Conservation (phyloP, 2,797 vertebrate genomes). For the Scolopax rusticola region DNA sequence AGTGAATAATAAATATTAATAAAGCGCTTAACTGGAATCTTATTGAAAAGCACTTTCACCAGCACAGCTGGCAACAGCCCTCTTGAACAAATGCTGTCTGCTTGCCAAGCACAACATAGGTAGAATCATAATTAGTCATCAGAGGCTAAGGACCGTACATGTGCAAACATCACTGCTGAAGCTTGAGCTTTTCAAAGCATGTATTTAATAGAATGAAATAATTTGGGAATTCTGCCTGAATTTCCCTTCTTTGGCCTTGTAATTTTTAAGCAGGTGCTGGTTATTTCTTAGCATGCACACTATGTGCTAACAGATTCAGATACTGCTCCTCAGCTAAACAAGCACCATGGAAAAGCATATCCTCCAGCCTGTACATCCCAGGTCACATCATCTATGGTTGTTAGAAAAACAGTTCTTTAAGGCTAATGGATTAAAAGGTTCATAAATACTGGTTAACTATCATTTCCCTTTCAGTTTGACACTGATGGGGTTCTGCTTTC, state of each 20-base stretch:
- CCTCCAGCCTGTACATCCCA: background rate
- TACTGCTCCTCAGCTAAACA: background rate
- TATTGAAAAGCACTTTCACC: constrained; percentile 27
- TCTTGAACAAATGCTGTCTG: constrained; percentile 24
- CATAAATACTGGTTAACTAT: background rate
- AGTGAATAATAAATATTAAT: constrained; percentile 59
- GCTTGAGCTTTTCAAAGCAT: background rate
- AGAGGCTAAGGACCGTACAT: background rate
- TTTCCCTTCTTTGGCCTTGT: background rate
- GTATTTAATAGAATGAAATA: background rate
- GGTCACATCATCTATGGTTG: background rate
- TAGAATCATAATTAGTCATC: constrained; percentile 10
- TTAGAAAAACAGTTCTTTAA: background rate
- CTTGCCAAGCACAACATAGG: constrained; percentile 33
- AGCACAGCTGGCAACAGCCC: constrained; percentile 6
- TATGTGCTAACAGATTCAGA: background rate
- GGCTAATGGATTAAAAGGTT: background rate
- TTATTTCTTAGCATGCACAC: background rate
- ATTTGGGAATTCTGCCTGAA: background rate
- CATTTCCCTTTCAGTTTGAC: background rate
- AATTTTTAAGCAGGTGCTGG: background rate
- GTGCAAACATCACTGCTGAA: background rate
- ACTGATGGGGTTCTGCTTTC: background rate
- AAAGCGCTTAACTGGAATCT: constrained; percentile 15
- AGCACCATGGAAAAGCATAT: background rate